Evolutionary conservation across 2,113 vertebrate species (phyloP).

Genomic region (Takifugu bimaculatus): DNA sequence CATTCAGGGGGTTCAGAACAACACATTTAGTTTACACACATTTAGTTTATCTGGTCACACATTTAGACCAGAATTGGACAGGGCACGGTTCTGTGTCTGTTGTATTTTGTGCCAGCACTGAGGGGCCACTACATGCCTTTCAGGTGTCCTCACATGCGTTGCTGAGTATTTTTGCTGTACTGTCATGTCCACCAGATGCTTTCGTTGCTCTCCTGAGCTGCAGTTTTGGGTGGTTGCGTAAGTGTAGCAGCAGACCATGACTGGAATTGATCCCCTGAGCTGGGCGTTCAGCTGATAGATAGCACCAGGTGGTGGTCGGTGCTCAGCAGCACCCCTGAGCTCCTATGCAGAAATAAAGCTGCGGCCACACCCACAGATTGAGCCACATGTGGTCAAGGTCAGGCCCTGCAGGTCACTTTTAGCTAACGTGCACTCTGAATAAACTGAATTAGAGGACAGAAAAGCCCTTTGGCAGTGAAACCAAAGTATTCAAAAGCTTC

Average conservation of each 20-base stretch:
- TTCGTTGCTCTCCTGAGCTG: neutral
- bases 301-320: constrained; percentile 59
- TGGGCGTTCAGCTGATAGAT: constrained; percentile 56
- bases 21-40: too few species aligned
- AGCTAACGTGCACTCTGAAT: neutral
- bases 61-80: too few species aligned
- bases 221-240: constrained; percentile 5
- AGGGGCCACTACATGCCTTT: too few species aligned
- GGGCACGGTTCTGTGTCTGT: too few species aligned
- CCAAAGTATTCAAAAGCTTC: neutral
- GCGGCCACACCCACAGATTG: constrained; percentile 30
- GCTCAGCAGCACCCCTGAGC: constrained; percentile 15
- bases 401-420: neutral
- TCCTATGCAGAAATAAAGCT: constrained; percentile 62
- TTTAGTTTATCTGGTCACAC: too few species aligned
- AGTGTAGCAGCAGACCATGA: constrained; percentile 17
- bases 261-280: constrained; percentile 16
- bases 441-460: neutral
- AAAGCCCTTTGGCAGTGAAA: neutral
- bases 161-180: too few species aligned
- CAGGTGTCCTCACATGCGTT: too few species aligned
- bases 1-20: too few species aligned
- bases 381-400: constrained; percentile 14
- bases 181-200: too few species aligned
- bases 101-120: too few species aligned